Base-by-base conservation (phyloP, 2,797 vertebrate species). In the Neosilurus hyrtlii region DNA sequence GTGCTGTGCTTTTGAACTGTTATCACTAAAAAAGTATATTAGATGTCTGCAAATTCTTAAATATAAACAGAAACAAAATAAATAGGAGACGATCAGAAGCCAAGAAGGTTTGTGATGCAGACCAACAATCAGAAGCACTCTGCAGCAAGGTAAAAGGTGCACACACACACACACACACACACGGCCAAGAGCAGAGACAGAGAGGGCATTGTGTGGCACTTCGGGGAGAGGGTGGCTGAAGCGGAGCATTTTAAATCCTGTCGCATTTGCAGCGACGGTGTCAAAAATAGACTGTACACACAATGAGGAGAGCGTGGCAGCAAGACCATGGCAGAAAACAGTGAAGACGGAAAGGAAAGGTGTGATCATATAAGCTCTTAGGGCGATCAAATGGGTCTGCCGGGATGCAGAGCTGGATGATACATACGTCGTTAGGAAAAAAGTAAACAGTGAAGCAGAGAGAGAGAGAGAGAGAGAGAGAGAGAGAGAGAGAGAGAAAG, bases 111-210 rank as follows among this genome's bases (percentile, higher is more conserved):
- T 66, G 62, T 75, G 20, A 52, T 0, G 56, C 56, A 78, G 65
- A 62, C 56, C 57, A 22, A 75, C 59, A n/a, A 26, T 59, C 30
- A 49, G 30, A 9, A 14, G 65, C 65, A 68, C 56, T 52, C 16
- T 35, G 49, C 65, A 79, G 49, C 37, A 83, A 79, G 82, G 76
- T 65, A 83, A 57, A 72, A 79, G 43, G 24, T 57, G 54, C 18
- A 15, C 18, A 12, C 18, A 15, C 43, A 10, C 0, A 16, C 24
- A 63, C 56, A 61, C 30, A 9, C 0, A 1, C 7, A 9, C 35
- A 43, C 26, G 26, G 12, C 54, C 24, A 10, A 24, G 9, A 76
- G 22, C 9, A n/a, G 43, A 80, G n/a, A 77, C 72, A 77, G 79
- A 81, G 26, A 52, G 26, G 12, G 72, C 83, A 81, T 76, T 81